phyloP scores from a whole-genome alignment of 2,888 invertebrate genomes.

The Limnephilus auricula region DNA sequence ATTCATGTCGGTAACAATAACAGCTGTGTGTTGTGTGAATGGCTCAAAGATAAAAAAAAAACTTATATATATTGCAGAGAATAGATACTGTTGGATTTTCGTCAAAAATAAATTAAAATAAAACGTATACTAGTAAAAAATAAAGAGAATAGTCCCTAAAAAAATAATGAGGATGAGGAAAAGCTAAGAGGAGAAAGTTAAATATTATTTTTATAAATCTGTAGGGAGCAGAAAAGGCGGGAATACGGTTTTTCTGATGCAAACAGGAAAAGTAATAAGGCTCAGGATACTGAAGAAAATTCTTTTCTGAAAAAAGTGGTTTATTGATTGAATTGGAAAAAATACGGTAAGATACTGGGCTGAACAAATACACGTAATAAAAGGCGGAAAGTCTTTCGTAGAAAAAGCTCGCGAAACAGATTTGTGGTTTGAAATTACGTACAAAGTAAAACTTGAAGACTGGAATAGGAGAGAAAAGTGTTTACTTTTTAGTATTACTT shows the following conservation, averaged over 20 bases:
- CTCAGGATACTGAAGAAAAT: not conserved
- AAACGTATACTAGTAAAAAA: not conserved
- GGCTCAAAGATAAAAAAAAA: not conserved
- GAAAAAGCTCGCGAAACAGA: not conserved
- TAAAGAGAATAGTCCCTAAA: not conserved
- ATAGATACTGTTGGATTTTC: not conserved
- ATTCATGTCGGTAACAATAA: too few relatives aligned
- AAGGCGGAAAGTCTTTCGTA: slow-evolving; percentile 3
- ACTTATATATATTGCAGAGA: not conserved
- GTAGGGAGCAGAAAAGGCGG: not conserved
- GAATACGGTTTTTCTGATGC: not conserved
- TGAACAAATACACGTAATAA: slow-evolving; percentile 27
- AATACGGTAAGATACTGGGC: slow-evolving; percentile 1
- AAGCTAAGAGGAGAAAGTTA: not conserved
- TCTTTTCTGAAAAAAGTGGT: slow-evolving; percentile 2
- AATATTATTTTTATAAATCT: not conserved
- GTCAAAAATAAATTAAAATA: not conserved
- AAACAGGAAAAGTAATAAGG: slow-evolving; percentile 15
- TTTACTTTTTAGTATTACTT: not conserved
- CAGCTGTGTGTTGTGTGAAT: not conserved
- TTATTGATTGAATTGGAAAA: slow-evolving; percentile 22
- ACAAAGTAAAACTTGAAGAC: not conserved
- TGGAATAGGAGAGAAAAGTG: not conserved
- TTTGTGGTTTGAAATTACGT: not conserved
- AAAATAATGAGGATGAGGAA: not conserved